Evolutionary conservation across 1,140 invertebrate genomes (phyloP), one percentile per base, ranked within the genome.

Genomic region (Aphaenogaster rudis): DNA sequence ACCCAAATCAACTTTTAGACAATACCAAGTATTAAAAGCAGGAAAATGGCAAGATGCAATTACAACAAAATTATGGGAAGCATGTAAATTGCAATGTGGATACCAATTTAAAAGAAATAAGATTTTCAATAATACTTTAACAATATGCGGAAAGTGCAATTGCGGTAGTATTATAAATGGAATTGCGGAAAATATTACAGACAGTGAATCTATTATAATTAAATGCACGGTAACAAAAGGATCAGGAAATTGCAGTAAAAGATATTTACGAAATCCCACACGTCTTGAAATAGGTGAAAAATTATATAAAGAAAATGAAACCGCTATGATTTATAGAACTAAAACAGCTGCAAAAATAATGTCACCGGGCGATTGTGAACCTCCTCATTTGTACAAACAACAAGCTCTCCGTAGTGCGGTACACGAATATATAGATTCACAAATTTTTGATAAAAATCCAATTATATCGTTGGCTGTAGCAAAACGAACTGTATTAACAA

Each of bases 81-180:
- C 2, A 72, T 54, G 8, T 54, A 39, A 72, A 39, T 52, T 72
- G 15, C 69, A 72, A 54, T 54, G 69, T n/a, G 28, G 69, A 72
- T 72, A 36, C n/a, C 69, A 72, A 72, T 72, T 72, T 39, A 72
- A 54, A 72, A 17, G 48, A 54, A 72, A 52, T 54, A 72, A 72
- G 39, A 72, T 54, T n/a, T 72, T 72, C 3, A 72, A 72, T 54
- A 39, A 72, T 39, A 36, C 3, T 9, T 54, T 72, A 72, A 36
- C 15, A 13, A 72, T 72, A 72, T 72, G 28, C 6, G 50, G 33
- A 8, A 72, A 72, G 0, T 72, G 50, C 39, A 54, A 72, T 39
- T 72, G 69, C 15, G 48, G 50, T 54, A 39, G 69, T 50, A 72
- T 3, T 72, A 72, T 72, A 3, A 72, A 54, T 54, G 33, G 69